A percentile compares a stretch with the other conserved stretches of the same genome.
phyloP scores from a whole-genome alignment of 2,888 invertebrate species.

The Tetropium fuscum region DNA sequence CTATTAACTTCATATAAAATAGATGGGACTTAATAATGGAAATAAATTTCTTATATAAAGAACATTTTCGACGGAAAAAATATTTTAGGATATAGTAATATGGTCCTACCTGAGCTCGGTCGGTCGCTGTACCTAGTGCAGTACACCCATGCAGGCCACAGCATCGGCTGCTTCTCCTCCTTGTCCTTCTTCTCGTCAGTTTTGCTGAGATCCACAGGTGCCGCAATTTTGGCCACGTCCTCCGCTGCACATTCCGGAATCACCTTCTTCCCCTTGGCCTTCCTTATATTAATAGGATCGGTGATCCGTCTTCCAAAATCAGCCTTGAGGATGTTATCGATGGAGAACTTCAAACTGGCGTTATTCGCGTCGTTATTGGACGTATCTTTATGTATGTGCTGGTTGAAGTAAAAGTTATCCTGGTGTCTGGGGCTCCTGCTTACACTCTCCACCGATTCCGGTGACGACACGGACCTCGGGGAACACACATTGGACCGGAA shows the following conservation, averaged over 20 bases:
- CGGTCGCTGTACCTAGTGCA: conserved; percentile 95
- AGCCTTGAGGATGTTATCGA: conserved; percentile 87
- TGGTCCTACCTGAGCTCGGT: conserved; percentile 81
- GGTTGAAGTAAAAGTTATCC: conserved; percentile 56
- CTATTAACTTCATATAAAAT: no score
- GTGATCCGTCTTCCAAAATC: conserved; percentile 83
- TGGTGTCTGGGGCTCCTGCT: conserved; percentile 50
- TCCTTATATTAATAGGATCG: conserved; percentile 75
- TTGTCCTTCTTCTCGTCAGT: conserved; percentile 57
- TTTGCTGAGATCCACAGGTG: conserved; percentile 64
- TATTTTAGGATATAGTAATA: no score
- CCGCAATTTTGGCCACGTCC: conserved; percentile 50
- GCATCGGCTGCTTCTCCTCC: conserved; percentile 68
- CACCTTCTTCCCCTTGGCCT: conserved; percentile 60
- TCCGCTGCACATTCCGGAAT: conserved; percentile 31
- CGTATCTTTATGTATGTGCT: conserved; percentile 41
- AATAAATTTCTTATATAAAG: no score
- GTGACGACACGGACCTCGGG: conserved; percentile 52
- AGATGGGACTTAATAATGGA: no score
- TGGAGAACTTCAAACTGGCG: conserved; percentile 80
- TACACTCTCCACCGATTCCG: conserved; percentile 52
- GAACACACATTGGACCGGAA: conserved; percentile 51
- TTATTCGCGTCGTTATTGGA: conserved; percentile 57
- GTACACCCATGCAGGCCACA: conserved; percentile 98
- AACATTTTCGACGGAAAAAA: background rate